These are phyloP conservation scores for Aurelia sp. DNA, from an alignment of 30 jellyfish, hydroid and myxozoan genomes.

Conservation along the genomic window DNA sequence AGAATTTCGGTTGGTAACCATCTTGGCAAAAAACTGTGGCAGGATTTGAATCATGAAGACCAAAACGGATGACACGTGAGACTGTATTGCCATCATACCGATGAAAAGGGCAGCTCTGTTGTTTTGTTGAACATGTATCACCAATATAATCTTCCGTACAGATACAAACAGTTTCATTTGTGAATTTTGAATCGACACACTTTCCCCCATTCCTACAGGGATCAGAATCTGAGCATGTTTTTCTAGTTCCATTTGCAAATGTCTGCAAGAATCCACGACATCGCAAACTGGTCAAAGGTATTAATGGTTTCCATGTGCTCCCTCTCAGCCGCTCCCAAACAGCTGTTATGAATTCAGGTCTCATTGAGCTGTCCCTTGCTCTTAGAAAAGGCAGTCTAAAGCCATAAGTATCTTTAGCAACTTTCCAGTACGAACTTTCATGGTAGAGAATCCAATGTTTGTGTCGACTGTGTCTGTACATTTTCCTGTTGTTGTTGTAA, in stretches of 20 bases:
- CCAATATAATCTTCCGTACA: conserved; percentile 14
- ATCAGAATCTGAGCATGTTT: conserved; percentile 11
- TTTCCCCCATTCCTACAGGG: conserved; percentile 43
- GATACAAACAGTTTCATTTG: conserved; percentile 42
- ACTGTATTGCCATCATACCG: not conserved
- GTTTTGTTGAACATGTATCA: not conserved
- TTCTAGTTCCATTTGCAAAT: not conserved
- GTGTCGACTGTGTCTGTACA: conserved; percentile 50
- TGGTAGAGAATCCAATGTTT: conserved; percentile 35
- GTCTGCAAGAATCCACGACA: conserved; percentile 34
- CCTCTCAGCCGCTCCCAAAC: conserved; percentile 33
- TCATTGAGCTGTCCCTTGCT: conserved; percentile 24
- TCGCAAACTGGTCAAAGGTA: conserved; percentile 2
- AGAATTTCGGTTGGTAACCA: conserved; percentile 33
- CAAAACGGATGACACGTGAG: conserved; percentile 4
- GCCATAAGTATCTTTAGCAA: not conserved
- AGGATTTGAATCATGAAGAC: conserved; percentile 6
- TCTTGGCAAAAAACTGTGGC: conserved; percentile 58
- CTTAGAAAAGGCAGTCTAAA: conserved; percentile 1
- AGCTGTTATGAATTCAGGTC: conserved; percentile 60
- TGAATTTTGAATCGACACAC: conserved; percentile 9
- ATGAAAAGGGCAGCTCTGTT: conserved; percentile 9
- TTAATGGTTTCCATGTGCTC: not conserved
- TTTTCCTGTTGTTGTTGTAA: conserved; percentile 55
- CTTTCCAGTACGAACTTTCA: conserved; percentile 32